These are phyloP conservation scores for Brotogeris chrysoptera DNA, from an alignment of 2,797 vertebrate species.

Conservation along the genomic window DNA sequence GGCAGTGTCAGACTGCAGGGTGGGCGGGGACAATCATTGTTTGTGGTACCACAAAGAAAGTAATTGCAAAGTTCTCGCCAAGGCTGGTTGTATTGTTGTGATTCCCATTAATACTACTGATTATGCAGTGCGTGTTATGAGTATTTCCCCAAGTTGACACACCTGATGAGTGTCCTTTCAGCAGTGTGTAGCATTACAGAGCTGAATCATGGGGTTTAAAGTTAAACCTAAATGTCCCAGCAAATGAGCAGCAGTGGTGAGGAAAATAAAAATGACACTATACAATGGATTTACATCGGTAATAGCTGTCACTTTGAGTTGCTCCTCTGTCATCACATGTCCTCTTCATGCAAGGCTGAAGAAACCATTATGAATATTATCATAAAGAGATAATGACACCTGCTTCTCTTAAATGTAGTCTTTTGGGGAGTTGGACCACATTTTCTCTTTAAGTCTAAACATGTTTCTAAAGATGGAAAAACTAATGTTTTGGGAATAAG, in stretches of 20 bases:
- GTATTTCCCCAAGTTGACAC: neutral
- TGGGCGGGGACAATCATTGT: neutral
- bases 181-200: neutral
- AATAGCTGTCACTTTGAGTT: conserved; percentile 4
- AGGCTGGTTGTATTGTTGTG: neutral
- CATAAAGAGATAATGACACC: neutral
- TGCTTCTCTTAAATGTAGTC: neutral
- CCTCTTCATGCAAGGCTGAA: neutral
- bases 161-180: neutral
- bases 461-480: neutral
- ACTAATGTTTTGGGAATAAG: neutral
- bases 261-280: neutral
- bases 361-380: neutral
- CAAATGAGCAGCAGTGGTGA: neutral
- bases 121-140: neutral
- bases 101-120: neutral
- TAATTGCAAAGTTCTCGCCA: neutral
- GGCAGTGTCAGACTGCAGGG: neutral
- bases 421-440: neutral
- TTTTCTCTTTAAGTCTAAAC: neutral
- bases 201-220: neutral
- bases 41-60: neutral
- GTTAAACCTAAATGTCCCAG: neutral
- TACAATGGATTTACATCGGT: conserved; percentile 1
- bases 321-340: neutral